A percentile compares a stretch with the other conserved stretches of the same genome.
These are phyloP conservation scores for Catostomus latipinnis DNA, from an alignment of 2,797 vertebrate genomes.

Conservation along the genomic window DNA sequence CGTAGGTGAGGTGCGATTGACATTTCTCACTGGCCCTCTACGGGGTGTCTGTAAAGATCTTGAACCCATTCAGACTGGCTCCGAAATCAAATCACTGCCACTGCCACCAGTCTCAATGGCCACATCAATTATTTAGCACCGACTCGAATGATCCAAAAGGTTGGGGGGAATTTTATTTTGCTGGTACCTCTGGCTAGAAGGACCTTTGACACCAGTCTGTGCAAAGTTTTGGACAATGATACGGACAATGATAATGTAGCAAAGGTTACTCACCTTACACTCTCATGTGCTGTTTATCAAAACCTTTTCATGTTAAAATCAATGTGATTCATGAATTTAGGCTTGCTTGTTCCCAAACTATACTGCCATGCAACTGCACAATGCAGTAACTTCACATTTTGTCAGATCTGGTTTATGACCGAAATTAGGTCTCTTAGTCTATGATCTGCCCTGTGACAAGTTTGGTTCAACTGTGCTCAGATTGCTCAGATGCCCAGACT, in stretches of 20 bases:
- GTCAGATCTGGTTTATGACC: too few relatives aligned
- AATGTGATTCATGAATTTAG: conserved; percentile 15
- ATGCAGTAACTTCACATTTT: too few relatives aligned
- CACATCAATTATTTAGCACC: conserved; percentile 69
- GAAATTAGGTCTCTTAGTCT: too few relatives aligned
- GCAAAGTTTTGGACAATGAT: conserved; percentile 56
- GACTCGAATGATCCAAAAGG: conserved; percentile 62
- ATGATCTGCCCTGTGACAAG: too few relatives aligned
- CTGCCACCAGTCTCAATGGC: conserved; percentile 61
- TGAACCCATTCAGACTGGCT: conserved; percentile 68
- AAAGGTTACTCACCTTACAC: conserved; percentile 46
- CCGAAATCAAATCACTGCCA: conserved; percentile 66
- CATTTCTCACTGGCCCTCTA: conserved; percentile 67
- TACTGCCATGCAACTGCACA: too few relatives aligned
- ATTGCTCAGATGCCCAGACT: too few relatives aligned
- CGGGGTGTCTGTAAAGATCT: conserved; percentile 66
- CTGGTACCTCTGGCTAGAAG: conserved; percentile 62
- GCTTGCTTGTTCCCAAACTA: conserved; percentile 9
- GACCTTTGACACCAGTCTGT: conserved; percentile 61
- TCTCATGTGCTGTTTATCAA: conserved; percentile 27
- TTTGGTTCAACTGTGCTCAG: too few relatives aligned
- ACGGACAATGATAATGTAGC: conserved; percentile 54
- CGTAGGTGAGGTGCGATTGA: conserved; percentile 63
- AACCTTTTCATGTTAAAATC: conserved; percentile 34
- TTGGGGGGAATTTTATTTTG: conserved; percentile 65